Base-by-base conservation (phyloP, 2,888 invertebrate species). In the Amphipoea lucens region DNA sequence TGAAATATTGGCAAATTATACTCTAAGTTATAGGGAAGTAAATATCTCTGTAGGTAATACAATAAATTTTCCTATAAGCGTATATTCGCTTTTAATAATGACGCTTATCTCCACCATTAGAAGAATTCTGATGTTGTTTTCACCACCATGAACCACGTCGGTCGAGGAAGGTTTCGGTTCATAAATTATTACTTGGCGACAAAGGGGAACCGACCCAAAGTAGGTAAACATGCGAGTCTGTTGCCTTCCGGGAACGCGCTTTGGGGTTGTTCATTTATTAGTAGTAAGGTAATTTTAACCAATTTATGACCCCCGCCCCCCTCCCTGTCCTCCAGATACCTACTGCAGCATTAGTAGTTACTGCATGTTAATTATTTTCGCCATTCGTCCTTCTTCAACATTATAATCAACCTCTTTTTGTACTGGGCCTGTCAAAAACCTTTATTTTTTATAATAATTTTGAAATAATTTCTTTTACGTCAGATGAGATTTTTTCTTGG, bases 91-190 rank as follows among this genome's bases (percentile, higher is more conserved):
- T 51, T n/a, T 70, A 83, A 74, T 72, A 83, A 74, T 72, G 67
- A 29, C 66, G 67, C 74, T 75, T 86, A 84, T 78, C 79, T 76
- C 51, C 20, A 57, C 29, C 83, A 73, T 86, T 78, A 72, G 14
- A 72, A 72, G 54, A 83, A 78, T 77, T 74, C 36, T 75, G 40
- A 67, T 42, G 57, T 68, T 74, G 62, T 73, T 86, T 82, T 74
- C 65, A 63, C 77, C 60, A 72, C 1, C 20, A 69, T 51, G 65
- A 69, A 65, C 36, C 67, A 67, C 40, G 42, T 70, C 60, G 12
- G 42, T 42, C 51, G 76, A 60, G 68, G 45, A 72, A 45, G 70
- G 42, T 74, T 70, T 40, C 11, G 72, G 45, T 73, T 65, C 68
- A 74, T 73, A 83, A 77, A 75, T 84, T 66, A 77, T 76, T 74